Evolutionary conservation across 1,140 invertebrate species (phyloP), one percentile per base, ranked within the genome.

Genomic region (Drosophila murphyi): DNA sequence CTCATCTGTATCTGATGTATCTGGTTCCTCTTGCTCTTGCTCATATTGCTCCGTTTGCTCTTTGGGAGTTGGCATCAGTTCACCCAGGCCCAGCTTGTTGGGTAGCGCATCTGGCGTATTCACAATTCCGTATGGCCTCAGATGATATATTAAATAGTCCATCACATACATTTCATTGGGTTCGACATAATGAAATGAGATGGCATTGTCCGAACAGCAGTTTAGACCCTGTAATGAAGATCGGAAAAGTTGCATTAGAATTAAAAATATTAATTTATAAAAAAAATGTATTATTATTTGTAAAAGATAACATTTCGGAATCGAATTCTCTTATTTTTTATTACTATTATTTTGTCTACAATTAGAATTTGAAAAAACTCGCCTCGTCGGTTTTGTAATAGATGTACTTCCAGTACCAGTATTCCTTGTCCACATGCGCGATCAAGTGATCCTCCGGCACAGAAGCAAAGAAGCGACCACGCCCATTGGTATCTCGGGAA

Each of bases 361-460:
- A 43, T 35, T 52, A 31, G 43, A 48, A 35, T 2, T 50, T 41
- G 0, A 28, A 35, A 31, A 5, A 28, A 47, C 71, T 92, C 87
- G 97, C 97, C 94, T 98, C 96, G 92, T 97, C 95, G 54, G 95
- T 95, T 34, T 97, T 95, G 88, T 98, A 99, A 91, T 96, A 98
- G 62, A 98, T 98, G 89, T 98, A 99, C 80, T 97, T 95, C 97
- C 97, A 98, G 90, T 98, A 98, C 98, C 98, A 99, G 90, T 97
- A 97, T 73, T 94, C 94, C 73, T 96, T 95, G 86, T 97, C 95
- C 5, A 96, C 94, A 76, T 97, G 96, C 47, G 96, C 96, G 0
- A 97, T 97, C 3, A 99, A 92, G 93, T 99, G 98, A 91, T 98
- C 96, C 83, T 98, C 97, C 0, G 97, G 97, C 3, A 97, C 95